Evolutionary conservation across 2,113 vertebrate species (phyloP), one percentile per base, ranked within the genome.

Genomic region (Hemiprocne comata): DNA sequence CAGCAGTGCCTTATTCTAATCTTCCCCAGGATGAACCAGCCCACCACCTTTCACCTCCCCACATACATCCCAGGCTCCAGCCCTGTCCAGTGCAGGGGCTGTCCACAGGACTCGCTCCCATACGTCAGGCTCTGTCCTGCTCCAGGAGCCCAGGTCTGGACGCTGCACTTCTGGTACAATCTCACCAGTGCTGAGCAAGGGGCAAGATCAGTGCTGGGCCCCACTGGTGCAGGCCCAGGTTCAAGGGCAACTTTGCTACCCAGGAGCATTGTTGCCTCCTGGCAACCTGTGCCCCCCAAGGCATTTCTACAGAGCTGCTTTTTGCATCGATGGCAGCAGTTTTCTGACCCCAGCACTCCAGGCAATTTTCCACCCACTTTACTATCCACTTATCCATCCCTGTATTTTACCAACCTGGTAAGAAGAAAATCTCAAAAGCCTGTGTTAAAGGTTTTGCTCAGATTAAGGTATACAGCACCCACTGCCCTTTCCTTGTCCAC

Each of bases 131-230:
- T n/a, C 61, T 69, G 8, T 21, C 3, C 8, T 50, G 31, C 0
- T 0, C 23, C 31, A 51, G 61, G 9, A 55, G 9, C 23, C 14
- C 54, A 74, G 13, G 28, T 4, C 15, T 19, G 31, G 18, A 36
- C 23, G 16, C 48, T 19, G 5, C 3, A 4, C 10, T 58, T 12
- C 19, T 48, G 20, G 4, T 66, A 16, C 0, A 0, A 16, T 28
- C 40, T 53, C 14, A 53, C 12, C 2, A 0, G 48, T n/a, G n/a
- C 16, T 0, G 5, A 71, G 53, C 13, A 19, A 0, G 1, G 31
- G 17, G 12, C 20, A 57, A 15, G 8, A 51, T 26, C 33, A 4
- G 4, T 53, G 50, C 29, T 19, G 58, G 13, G 7, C 9, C 16
- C 19, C 28, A 26, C 14, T 81, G 42, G 16, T 44, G 54, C 24